These are phyloP conservation scores for Botia almorhae DNA, from an alignment of 2,797 vertebrate genomes.

Conservation along the genomic window DNA sequence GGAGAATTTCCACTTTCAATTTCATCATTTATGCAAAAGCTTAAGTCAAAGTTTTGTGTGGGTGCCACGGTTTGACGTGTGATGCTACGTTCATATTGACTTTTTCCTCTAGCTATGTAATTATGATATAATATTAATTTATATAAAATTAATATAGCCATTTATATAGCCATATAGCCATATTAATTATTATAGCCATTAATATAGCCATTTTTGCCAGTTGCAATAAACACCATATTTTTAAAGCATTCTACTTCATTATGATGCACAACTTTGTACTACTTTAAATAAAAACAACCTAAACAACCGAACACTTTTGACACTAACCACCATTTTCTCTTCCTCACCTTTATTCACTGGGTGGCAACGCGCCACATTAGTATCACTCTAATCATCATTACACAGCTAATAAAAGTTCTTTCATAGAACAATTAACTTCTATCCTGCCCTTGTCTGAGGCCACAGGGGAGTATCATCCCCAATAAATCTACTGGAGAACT, in stretches of 20 bases:
- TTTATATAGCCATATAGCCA: too few species aligned
- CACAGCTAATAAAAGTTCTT: slow-evolving; percentile 11
- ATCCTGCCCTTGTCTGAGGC: slow-evolving; percentile 15
- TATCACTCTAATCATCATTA: slow-evolving; percentile 3
- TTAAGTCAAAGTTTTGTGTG: slow-evolving; percentile 3
- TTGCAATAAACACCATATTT: background rate
- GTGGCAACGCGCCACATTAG: background rate
- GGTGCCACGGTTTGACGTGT: slow-evolving; percentile 13
- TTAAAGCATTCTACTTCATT: background rate
- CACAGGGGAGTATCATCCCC: slow-evolving; percentile 9
- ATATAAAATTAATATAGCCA: too few species aligned
- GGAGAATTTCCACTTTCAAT: slow-evolving; percentile 43
- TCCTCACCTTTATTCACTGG: background rate
- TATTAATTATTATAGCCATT: too few species aligned
- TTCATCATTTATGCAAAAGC: slow-evolving; percentile 34
- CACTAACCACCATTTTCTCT: background rate
- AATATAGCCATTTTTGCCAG: too few species aligned
- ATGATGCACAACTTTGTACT: background rate
- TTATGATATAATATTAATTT: too few species aligned
- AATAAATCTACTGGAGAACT: slow-evolving; percentile 46
- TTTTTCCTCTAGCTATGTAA: background rate
- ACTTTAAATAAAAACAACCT: background rate
- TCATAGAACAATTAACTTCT: slow-evolving; percentile 20
- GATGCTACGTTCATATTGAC: slow-evolving; percentile 3
- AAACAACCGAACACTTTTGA: background rate